A percentile compares a stretch with the other conserved stretches of the same genome.
Evolutionary conservation across 1,140 invertebrate genomes (phyloP).

Genomic region (Trachelipus rathkii): DNA sequence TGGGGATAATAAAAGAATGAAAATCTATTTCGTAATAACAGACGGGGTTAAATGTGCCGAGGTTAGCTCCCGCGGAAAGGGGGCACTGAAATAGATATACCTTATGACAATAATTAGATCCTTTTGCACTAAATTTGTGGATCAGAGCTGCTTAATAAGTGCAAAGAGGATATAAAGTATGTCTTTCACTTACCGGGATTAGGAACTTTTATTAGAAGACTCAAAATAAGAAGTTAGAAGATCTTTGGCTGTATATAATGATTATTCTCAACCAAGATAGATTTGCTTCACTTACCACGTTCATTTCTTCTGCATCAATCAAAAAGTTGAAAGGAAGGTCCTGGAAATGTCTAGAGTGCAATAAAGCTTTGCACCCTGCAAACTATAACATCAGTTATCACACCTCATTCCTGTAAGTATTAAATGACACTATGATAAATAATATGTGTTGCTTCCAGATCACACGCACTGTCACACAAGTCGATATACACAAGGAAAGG

Average conservation of each 20-base stretch:
- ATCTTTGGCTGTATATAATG: not conserved
- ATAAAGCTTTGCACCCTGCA: slow-evolving; percentile 44
- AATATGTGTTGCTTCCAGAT: slow-evolving; percentile 7
- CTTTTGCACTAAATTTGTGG: slow-evolving; percentile 12
- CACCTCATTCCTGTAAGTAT: slow-evolving; percentile 34
- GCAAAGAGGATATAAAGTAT: slow-evolving; percentile 13
- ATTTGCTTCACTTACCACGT: slow-evolving; percentile 6
- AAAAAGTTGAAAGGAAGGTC: slow-evolving; percentile 24
- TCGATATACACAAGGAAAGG: not conserved
- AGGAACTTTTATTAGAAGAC: not conserved
- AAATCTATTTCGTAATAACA: not conserved
- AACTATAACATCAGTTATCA: slow-evolving; percentile 40
- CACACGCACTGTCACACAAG: not conserved
- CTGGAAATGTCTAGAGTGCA: slow-evolving; percentile 44
- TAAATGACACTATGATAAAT: slow-evolving; percentile 5
- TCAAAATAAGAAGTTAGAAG: not conserved
- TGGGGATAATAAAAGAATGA: slow-evolving; percentile 53
- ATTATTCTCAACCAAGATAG: not conserved
- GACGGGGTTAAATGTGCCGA: not conserved
- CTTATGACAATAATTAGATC: slow-evolving; percentile 22
- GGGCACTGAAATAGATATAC: slow-evolving; percentile 1
- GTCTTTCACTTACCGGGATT: not conserved
- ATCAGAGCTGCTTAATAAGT: slow-evolving; percentile 6
- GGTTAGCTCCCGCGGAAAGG: not conserved
- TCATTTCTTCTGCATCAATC: not conserved